phyloP scores from a whole-genome alignment of 1,140 invertebrate genomes.

The Hirudo medicinalis region DNA sequence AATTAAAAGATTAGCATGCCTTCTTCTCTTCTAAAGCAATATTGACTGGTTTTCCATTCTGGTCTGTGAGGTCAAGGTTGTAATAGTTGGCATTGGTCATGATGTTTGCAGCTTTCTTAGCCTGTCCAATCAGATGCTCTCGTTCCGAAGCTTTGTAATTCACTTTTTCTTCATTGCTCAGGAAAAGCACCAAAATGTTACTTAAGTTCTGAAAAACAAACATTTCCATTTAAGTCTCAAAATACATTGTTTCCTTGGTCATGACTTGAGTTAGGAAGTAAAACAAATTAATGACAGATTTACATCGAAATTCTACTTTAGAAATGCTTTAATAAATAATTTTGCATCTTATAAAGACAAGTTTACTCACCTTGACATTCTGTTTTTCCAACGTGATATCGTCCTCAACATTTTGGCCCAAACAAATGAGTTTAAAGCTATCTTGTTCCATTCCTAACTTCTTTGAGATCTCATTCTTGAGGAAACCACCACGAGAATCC shows the following conservation, averaged over 20 bases:
- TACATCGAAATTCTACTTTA: background rate
- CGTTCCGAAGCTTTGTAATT: background rate
- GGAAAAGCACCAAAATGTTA: background rate
- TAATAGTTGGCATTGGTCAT: conserved; percentile 25
- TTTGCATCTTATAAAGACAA: background rate
- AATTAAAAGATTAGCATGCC: conserved; percentile 23
- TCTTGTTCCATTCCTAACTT: too few species aligned
- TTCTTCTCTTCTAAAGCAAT: conserved; percentile 52
- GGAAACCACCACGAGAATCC: too few species aligned
- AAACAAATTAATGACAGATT: background rate
- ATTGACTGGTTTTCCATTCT: conserved; percentile 55
- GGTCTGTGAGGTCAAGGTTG: conserved; percentile 56
- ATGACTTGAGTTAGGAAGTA: background rate
- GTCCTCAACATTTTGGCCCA: too few species aligned
- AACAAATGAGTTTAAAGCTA: too few species aligned
- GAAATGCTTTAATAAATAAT: background rate
- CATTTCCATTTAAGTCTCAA: background rate
- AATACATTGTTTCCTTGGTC: too few species aligned
- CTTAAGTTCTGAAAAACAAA: conserved; percentile 6
- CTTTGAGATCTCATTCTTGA: too few species aligned
- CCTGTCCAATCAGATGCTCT: background rate
- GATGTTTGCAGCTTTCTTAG: conserved; percentile 2
- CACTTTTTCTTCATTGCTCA: conserved; percentile 2
- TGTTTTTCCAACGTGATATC: too few species aligned
- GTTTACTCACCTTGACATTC: background rate